phyloP scores from a whole-genome alignment of 2,888 invertebrate genomes.

The Caenorhabditis zanzibari region DNA sequence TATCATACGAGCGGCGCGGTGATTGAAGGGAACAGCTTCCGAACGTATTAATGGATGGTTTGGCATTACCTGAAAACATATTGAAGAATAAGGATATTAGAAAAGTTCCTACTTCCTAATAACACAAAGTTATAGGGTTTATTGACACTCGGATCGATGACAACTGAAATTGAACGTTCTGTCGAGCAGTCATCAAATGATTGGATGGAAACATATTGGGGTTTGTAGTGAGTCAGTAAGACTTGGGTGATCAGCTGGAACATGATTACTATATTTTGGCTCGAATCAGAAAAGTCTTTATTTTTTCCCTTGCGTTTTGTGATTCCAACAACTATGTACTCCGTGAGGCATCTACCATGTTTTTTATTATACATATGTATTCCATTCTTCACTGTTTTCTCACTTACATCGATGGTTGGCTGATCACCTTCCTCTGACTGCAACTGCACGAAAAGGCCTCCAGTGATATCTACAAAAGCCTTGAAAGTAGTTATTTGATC shows the following conservation, averaged over 20 bases:
- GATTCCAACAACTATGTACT: no score
- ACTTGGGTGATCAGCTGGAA: constrained; percentile 39
- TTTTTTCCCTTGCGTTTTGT: no score
- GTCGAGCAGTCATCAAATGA: constrained; percentile 26
- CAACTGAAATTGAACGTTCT: constrained; percentile 4
- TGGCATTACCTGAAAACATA: constrained; percentile 21
- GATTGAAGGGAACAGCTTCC: constrained; percentile 12
- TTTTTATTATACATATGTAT: no score
- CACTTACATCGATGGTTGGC: constrained; percentile 3
- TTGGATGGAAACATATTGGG: constrained; percentile 46
- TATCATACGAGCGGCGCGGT: constrained; percentile 28
- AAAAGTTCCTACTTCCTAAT: constrained; percentile 22
- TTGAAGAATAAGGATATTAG: not conserved
- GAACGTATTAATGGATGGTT: constrained; percentile 3
- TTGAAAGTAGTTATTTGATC: constrained; percentile 11
- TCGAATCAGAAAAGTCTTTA: no score
- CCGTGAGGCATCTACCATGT: no score
- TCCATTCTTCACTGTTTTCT: not conserved
- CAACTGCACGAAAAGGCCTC: constrained; percentile 55
- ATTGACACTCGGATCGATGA: constrained; percentile 29
- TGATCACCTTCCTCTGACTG: constrained; percentile 26
- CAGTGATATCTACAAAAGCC: constrained; percentile 46
- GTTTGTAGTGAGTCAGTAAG: constrained; percentile 36
- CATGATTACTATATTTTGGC: no score
- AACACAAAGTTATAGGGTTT: constrained; percentile 45